phyloP scores from a whole-genome alignment of 1,140 invertebrate species.

The Goniozus legneri region DNA sequence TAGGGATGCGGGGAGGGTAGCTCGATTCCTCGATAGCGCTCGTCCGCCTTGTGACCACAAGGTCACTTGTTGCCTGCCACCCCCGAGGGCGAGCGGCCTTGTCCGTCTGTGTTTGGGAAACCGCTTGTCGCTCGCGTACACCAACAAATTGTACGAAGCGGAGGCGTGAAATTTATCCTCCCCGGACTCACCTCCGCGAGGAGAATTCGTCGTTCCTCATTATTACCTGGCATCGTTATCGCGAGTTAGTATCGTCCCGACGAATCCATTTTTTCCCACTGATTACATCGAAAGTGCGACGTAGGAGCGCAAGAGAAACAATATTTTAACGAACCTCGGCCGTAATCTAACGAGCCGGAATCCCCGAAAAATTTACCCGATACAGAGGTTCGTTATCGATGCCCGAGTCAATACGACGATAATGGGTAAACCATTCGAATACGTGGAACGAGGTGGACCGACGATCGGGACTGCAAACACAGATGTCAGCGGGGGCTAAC shows the following conservation, averaged over 20 bases:
- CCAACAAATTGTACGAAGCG: slow-evolving; percentile 23
- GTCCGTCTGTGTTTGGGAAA: slow-evolving; percentile 46
- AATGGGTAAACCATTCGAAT: too few relatives aligned
- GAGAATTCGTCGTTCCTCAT: slow-evolving; percentile 12
- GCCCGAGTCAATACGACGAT: too few relatives aligned
- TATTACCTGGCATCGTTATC: not conserved
- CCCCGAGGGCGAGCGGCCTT: slow-evolving; percentile 42
- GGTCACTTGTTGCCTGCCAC: slow-evolving; percentile 52
- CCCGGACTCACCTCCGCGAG: too few relatives aligned
- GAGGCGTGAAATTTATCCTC: too few relatives aligned
- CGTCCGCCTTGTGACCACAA: slow-evolving; percentile 42
- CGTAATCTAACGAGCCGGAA: too few relatives aligned
- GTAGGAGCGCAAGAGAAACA: too few relatives aligned
- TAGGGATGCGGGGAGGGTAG: not conserved
- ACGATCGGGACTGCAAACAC: not conserved
- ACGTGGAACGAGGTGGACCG: too few relatives aligned
- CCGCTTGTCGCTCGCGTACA: slow-evolving; percentile 38
- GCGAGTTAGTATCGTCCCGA: not conserved
- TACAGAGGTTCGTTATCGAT: too few relatives aligned
- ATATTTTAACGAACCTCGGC: too few relatives aligned
- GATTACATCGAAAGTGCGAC: too few relatives aligned
- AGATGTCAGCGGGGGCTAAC: too few relatives aligned
- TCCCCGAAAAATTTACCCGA: too few relatives aligned
- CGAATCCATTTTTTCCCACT: not conserved
- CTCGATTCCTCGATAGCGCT: slow-evolving; percentile 17